Base-by-base conservation (phyloP, 2,113 vertebrate species). In the Gadus chalcogrammus region DNA sequence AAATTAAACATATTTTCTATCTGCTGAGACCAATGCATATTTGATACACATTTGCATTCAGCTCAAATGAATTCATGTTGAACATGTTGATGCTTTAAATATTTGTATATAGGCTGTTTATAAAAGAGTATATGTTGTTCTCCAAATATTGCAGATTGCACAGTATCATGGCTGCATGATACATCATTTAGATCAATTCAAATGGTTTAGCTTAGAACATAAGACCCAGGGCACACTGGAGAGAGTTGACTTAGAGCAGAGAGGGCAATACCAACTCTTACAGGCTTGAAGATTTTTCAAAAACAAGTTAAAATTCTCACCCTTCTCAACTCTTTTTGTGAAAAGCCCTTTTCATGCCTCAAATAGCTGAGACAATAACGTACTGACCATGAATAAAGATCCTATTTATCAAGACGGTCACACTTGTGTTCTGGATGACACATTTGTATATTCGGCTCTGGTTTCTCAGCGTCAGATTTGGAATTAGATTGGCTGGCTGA, bases 401-500 rank as follows among this genome's bases (percentile, higher is more conserved):
- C 22, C 64, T 74, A 76, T 89, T 88, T 73, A 83, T 79, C 73
- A 71, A 67, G 3, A 59, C 31, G 67, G 68, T 85, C 69, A 84
- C 83, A 82, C 72, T 74, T 66, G 52, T 79, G 77, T 61, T 81
- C 81, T 76, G 84, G 82, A 78, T 86, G 76, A 87, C 83, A 81
- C 74, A 85, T 83, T 80, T 66, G 69, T 24, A 73, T 78, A 81
- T 81, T 74, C 82, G 77, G 79, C 74, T 61, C 73, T 61, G 64
- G 70, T 68, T 78, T 68, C 48, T 79, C 79, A 82, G 87, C 79
- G 84, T 84, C 80, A 74, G 84, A 84, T 86, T 74, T 77, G 20
- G 68, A 87, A 85, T 84, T 81, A 82, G 79, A 85, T 87, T 53
- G 24, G 74, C 24, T 64, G 69, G 75, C 84, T 84, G 77, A 86